Evolutionary conservation across 2,113 vertebrate genomes (phyloP).

Genomic region (Oreochromis niloticus): DNA sequence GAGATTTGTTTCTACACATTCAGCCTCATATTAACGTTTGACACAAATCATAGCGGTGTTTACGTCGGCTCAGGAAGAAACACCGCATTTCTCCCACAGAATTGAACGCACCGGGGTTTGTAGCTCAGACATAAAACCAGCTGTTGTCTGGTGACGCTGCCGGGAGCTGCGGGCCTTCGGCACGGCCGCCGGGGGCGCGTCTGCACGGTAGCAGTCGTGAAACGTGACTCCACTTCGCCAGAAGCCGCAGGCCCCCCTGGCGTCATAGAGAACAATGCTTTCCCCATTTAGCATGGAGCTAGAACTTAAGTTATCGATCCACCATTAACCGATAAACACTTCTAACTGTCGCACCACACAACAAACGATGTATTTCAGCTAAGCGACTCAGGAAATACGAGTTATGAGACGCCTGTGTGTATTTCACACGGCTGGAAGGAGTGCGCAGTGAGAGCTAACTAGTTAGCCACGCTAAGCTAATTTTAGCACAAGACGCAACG

Average conservation of each 20-base stretch:
- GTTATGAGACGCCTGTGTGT: background rate
- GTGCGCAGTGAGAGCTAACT: background rate
- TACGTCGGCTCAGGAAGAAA: background rate
- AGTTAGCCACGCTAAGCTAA: slow-evolving; percentile 56
- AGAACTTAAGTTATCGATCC: background rate
- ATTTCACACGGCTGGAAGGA: background rate
- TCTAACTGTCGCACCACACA: fast-evolving
- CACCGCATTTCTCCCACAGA: background rate
- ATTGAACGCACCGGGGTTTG: background rate
- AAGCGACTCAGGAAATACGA: fast-evolving
- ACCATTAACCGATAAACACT: fast-evolving
- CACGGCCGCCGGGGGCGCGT: slow-evolving; percentile 43
- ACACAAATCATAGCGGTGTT: background rate
- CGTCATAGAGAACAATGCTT: slow-evolving; percentile 64
- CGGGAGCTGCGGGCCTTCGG: background rate
- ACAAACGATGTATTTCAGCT: background rate
- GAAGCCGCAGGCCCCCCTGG: slow-evolving; percentile 38
- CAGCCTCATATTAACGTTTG: background rate
- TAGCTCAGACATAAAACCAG: background rate
- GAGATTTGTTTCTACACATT: background rate
- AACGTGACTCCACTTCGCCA: slow-evolving; percentile 55
- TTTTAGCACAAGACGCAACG: slow-evolving; percentile 40
- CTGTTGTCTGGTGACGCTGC: background rate
- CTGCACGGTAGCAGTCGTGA: slow-evolving; percentile 17
- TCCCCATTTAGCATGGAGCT: slow-evolving; percentile 5